phyloP scores from a whole-genome alignment of 2,113 vertebrate species.

The Actenoides hombroni region DNA sequence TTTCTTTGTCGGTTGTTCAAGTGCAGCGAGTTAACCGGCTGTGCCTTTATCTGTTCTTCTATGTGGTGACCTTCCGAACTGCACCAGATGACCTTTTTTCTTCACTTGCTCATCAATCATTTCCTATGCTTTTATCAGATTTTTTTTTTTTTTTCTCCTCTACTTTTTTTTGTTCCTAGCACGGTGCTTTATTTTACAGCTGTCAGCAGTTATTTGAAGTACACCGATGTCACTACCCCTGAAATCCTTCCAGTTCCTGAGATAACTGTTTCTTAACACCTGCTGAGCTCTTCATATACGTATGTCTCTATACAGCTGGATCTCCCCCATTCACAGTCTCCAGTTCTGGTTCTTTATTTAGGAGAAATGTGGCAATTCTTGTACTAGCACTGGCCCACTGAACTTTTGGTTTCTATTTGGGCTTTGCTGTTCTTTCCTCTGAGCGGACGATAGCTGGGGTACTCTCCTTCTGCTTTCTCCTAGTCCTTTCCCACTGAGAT shows the following conservation, averaged over 20 bases:
- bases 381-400: rapidly evolving
- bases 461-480: background rate
- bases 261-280: background rate
- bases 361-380: background rate
- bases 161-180: background rate
- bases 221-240: background rate
- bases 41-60: background rate
- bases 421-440: background rate
- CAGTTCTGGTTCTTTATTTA: background rate
- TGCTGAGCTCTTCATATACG: background rate
- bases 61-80: background rate
- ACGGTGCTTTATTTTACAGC: background rate
- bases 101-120: background rate
- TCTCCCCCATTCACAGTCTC: background rate
- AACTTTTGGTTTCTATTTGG: background rate
- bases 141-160: background rate
- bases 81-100: background rate
- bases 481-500: background rate
- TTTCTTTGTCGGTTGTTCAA: background rate
- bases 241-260: background rate
- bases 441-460: background rate
- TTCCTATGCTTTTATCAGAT: background rate
- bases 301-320: background rate
- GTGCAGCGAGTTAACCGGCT: background rate
- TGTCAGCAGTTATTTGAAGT: background rate